Evolutionary conservation across 2,888 invertebrate species (phyloP).

Genomic region (Diarsia dahlii): DNA sequence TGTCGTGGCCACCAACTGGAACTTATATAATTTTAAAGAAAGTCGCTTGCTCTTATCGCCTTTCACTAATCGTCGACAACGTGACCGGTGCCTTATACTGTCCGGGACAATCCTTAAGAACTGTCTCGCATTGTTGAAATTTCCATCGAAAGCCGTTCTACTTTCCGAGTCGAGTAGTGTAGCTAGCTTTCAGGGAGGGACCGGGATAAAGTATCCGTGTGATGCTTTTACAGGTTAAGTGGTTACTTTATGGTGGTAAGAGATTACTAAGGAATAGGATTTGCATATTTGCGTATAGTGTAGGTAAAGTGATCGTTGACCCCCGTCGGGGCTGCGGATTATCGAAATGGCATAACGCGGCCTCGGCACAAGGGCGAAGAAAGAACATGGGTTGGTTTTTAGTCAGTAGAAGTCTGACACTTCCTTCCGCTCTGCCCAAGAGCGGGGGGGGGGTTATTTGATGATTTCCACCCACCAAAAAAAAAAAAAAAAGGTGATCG

Average conservation of each 20-base stretch:
- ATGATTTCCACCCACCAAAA: no score
- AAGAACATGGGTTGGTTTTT: no score
- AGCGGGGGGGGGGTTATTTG: no score
- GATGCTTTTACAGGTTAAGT: conserved; percentile 32
- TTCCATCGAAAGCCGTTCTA: conserved; percentile 63
- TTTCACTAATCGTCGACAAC: neutral
- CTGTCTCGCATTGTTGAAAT: conserved; percentile 61
- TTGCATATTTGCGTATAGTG: neutral
- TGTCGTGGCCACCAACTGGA: neutral
- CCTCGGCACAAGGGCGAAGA: no score
- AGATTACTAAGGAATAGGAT: neutral
- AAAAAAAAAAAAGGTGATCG: no score
- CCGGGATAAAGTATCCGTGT: conserved; percentile 38
- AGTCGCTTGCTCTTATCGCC: neutral
- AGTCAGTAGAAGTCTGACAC: no score
- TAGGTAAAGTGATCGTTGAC: no score
- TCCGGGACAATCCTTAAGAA: conserved; percentile 60
- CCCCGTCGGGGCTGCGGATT: no score
- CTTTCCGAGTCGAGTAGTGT: conserved; percentile 60
- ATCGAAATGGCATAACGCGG: no score
- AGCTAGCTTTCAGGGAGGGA: conserved; percentile 23
- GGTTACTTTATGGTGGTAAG: neutral
- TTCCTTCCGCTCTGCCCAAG: no score
- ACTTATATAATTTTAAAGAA: neutral
- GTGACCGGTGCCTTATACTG: conserved; percentile 43